Base-by-base conservation (phyloP, 1,140 invertebrate species). In the Berghia stephanieae region DNA sequence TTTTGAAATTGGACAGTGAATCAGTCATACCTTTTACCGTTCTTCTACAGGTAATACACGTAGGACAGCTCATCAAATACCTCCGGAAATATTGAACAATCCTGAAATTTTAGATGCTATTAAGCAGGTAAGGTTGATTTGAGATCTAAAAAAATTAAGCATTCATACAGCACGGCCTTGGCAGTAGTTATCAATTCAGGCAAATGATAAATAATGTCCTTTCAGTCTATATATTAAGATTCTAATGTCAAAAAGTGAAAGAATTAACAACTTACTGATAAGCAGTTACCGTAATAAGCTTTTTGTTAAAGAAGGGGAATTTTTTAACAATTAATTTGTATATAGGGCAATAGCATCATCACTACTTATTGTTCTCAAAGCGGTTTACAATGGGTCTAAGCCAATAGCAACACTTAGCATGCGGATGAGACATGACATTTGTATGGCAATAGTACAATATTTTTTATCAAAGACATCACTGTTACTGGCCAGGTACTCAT, bases 21-120 rank as follows among this genome's bases (percentile, higher is more conserved):
- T 40, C 2, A 16, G 38, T 6, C 31, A 49, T 13, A 49, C 46
- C 46, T 49, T 49, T 49, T 13, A 49, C 46, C 46, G 13, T 13
- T 49, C 31, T 77, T 1, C 38, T 57, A 52, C 60, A 80, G 71
- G 55, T 75, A 10, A 55, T 31, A 69, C 57, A 52, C 78, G 78
- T 60, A 79, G 77, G 68, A 73, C 79, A 38, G 81, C 82, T 24
- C 83, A 86, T 70, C 85, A 86, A 63, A 94, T 98, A 81, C 96
- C 96, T 1, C 93, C 94, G 81, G 93, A 94, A 81, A 92, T 98
- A 67, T 88, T 96, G 27, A 93, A 96, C 84, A 92, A 98, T 92
- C 91, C 93, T 10, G 82, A 93, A 79, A 87, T 98, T 55, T 93
- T 94, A 83, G 89, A 91, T 85, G 94, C 95, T 4, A 93, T 90